Evolutionary conservation across 2,113 vertebrate species (phyloP), one percentile per base, ranked within the genome.

Genomic region (Peucedramus taeniatus): DNA sequence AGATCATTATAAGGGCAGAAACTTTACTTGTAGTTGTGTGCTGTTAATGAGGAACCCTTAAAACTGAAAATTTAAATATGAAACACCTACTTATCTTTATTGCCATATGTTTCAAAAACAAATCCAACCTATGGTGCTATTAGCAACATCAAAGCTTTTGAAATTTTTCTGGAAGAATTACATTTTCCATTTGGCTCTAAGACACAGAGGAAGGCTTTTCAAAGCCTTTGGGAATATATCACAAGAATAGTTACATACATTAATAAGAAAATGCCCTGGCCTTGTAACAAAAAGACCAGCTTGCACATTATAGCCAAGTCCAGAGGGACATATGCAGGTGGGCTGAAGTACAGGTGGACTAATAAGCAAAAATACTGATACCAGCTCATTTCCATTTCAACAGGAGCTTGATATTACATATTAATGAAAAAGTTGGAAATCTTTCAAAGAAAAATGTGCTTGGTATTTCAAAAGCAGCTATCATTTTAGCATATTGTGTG

Each of bases 401-500:
- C 64, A 66, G 42, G 12, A 94, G 47, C 35, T 64, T 75, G 83
- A 50, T 83, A 86, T 39, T 93, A 90, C 74, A 53, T 61, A 79
- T 30, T 69, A 95, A 93, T 75, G 27, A 93, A 91, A 91, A 93
- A 90, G 59, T 24, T 90, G 68, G 59, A 94, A 95, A 85, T 83
- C 51, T 86, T 92, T 94, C 63, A 96, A 89, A 88, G 82, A 83
- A 94, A 96, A 96, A 92, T n/a, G 49, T 68, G 22, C 64, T 80
- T 84, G 39, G 35, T 93, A 93, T 95, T 95, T 96, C 81, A 91
- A 92, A 93, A 94, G 89, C 59, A 93, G 39, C 79, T 90, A 90
- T 77, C 75, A 78, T 74, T 95, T 92, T 86, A 97, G 82, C 64
- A 64, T 59, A 93, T 80, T 76, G 85, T 74, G 33, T 90, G 63